Percentiles rank a stretch among this genome's conserved stretches.
phyloP scores from a whole-genome alignment of 2,113 vertebrate genomes.

The Austrofundulus limnaeus region DNA sequence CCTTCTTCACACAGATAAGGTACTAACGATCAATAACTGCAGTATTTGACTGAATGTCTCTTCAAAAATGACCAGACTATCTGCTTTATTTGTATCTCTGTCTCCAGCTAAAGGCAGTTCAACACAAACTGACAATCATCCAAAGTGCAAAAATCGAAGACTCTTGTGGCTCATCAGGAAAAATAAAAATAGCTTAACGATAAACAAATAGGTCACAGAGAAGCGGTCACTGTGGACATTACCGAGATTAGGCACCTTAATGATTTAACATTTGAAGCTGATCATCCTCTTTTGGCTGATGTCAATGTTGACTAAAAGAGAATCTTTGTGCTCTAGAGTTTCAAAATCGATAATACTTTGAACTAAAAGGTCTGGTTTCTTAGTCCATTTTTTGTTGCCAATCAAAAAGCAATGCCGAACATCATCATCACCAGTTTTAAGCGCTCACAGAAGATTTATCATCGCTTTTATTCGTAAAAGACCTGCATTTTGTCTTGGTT shows the following conservation, averaged over 20 bases:
- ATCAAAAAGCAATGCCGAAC: constrained; percentile 22
- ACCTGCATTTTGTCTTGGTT: too few relatives aligned
- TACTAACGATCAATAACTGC: too few relatives aligned
- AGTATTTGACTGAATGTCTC: too few relatives aligned
- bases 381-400: constrained; percentile 17
- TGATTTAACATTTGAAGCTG: constrained; percentile 42
- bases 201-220: constrained; percentile 66
- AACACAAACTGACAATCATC: constrained; percentile 53
- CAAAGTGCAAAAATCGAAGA: constrained; percentile 70
- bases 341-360: constrained; percentile 30
- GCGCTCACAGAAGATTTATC: too few relatives aligned
- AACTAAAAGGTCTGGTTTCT: constrained; percentile 27
- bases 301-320: constrained; percentile 40
- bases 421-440: constrained; percentile 18
- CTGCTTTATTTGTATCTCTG: constrained; percentile 15
- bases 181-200: constrained; percentile 60
- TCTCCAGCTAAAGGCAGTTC: constrained; percentile 47
- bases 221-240: constrained; percentile 60
- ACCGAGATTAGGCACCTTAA: constrained; percentile 66
- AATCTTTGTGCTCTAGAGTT: constrained; percentile 29
- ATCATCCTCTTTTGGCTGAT: constrained; percentile 33
- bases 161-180: constrained; percentile 66
- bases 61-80: too few relatives aligned
- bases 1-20: too few relatives aligned
- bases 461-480: too few relatives aligned